Evolutionary conservation across 2,113 vertebrate species (phyloP), one percentile per base, ranked within the genome.

Genomic region (Anarrhichthys ocellatus): DNA sequence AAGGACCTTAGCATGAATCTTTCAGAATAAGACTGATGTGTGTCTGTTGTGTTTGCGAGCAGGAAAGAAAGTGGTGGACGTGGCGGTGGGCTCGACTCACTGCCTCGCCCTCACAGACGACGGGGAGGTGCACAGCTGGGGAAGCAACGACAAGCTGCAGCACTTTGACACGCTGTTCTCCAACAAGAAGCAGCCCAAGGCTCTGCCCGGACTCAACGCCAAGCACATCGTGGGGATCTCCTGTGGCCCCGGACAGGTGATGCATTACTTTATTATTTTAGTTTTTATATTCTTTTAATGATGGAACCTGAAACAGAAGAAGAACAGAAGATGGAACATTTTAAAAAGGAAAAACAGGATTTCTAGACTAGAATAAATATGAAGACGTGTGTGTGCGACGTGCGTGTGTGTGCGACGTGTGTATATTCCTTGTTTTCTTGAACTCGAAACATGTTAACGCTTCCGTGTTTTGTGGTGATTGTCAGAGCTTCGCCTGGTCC

Each of bases 91-190:
- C 46, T 99, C 97, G 2, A 99, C 97, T 1, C 98, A 99, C 88
- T 99, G 98, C 90, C 92, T 99, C 50, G 97, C 97, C 4, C 94
- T 99, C 59, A 99, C 97, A 0, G 98, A 99, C 9, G 98, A 99
- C 4, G 97, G 97, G 0, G 98, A 99, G 89, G 97, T 99, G 18
- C 97, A 98, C 78, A 99, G 98, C 83, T 99, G 98, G 98, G 98
- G 98, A 29, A 98, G 97, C 95, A 99, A 99, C 18, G 98, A 99
- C 89, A 99, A 99, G 81, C 96, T 97, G 18, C 98, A 99, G 84
- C 98, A 99, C 94, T 99, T 99, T 78, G 98, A 99, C 85, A 99
- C 98, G 1, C 92, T 99, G 52, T 96, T 97, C 61, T 96, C 97
- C 88, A 99, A 97, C 83, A 99, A 99, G 93, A 98, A 98, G 65